These are phyloP conservation scores for Rhingia campestris DNA, from an alignment of 2,888 invertebrate species.

Conservation along the genomic window DNA sequence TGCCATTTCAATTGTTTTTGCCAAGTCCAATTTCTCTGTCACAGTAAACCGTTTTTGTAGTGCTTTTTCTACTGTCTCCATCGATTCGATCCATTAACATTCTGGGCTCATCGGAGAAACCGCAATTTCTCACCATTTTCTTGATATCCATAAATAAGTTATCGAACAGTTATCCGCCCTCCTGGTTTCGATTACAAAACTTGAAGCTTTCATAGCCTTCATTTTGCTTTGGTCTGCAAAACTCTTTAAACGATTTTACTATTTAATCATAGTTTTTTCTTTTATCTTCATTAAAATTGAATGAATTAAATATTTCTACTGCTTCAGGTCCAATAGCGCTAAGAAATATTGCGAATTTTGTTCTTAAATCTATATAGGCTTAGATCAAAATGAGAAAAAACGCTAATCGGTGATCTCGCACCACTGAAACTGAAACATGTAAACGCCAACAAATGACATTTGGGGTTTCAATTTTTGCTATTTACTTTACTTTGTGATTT, in stretches of 20 bases:
- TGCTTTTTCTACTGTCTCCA: slow-evolving; percentile 42
- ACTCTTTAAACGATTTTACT: slow-evolving; percentile 71
- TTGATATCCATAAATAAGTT: slow-evolving; percentile 70
- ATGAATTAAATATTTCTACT: slow-evolving; percentile 75
- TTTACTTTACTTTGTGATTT: too few species aligned
- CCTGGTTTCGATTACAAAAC: slow-evolving; percentile 53
- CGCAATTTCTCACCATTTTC: slow-evolving; percentile 59
- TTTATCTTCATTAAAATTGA: slow-evolving; percentile 19
- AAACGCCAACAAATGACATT: too few species aligned
- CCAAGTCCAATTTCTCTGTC: slow-evolving; percentile 18
- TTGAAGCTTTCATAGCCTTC: slow-evolving; percentile 28
- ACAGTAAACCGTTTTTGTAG: slow-evolving; percentile 46
- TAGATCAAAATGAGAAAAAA: too few species aligned
- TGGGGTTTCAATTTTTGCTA: too few species aligned
- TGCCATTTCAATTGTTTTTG: slow-evolving; percentile 41
- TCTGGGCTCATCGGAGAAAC: slow-evolving; percentile 49
- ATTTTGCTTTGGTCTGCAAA: too few species aligned
- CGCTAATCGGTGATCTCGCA: too few species aligned
- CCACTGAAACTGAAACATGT: too few species aligned
- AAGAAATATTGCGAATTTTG: slow-evolving; percentile 75
- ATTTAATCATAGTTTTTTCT: slow-evolving; percentile 68
- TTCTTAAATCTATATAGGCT: too few species aligned
- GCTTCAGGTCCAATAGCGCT: slow-evolving; percentile 76
- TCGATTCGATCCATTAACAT: slow-evolving; percentile 67
- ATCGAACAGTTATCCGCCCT: slow-evolving; percentile 66